These are phyloP conservation scores for Leptinotarsa juncta DNA, from an alignment of 2,888 invertebrate genomes.

Conservation along the genomic window DNA sequence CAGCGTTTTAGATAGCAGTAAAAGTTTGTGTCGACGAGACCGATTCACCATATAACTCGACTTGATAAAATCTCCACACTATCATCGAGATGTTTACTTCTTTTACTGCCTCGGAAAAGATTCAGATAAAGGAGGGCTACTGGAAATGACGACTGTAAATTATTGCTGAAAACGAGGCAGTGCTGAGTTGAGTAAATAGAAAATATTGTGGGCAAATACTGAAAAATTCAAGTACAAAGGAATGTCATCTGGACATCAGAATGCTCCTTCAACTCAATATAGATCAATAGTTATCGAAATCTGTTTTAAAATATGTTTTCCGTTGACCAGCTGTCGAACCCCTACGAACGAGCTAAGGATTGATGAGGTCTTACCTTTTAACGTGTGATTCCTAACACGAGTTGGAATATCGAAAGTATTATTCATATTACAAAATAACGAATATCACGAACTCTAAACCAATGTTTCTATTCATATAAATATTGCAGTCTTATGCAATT, in stretches of 20 bases:
- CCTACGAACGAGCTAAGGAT: too few relatives aligned
- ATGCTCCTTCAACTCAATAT: too few relatives aligned
- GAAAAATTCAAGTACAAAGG: neutral
- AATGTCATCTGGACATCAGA: neutral
- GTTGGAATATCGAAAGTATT: too few relatives aligned
- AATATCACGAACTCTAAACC: neutral
- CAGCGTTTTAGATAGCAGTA: conserved; percentile 13
- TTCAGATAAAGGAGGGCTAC: conserved; percentile 13
- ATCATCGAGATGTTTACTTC: conserved; percentile 19
- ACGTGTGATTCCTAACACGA: too few relatives aligned
- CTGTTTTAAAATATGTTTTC: too few relatives aligned
- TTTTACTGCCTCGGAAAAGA: conserved; percentile 2
- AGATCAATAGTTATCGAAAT: too few relatives aligned
- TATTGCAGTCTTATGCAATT: too few relatives aligned
- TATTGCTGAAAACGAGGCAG: neutral
- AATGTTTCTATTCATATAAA: neutral
- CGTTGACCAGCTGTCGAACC: too few relatives aligned
- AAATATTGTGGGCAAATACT: neutral
- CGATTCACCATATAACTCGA: conserved; percentile 12
- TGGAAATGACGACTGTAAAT: neutral
- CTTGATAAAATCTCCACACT: conserved; percentile 17
- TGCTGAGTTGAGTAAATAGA: neutral
- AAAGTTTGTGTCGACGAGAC: conserved; percentile 14
- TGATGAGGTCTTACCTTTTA: too few relatives aligned
- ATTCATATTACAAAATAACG: too few relatives aligned